Percentiles rank a stretch among this genome's conserved stretches.
phyloP scores from a whole-genome alignment of 2,113 vertebrate genomes.

The Pithys albifrons region DNA sequence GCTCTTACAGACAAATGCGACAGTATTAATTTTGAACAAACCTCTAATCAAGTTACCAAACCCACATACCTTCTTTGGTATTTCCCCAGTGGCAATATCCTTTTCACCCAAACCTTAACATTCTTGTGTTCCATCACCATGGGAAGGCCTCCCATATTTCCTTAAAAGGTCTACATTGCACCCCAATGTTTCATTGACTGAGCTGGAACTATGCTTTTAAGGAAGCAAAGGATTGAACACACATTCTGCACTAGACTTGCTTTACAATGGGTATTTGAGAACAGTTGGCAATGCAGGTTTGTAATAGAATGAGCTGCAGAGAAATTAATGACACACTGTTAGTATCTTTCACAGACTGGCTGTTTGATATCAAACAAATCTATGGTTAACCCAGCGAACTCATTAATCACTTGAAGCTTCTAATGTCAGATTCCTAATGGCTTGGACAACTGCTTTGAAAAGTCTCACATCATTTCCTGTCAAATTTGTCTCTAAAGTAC shows the following conservation, averaged over 20 bases:
- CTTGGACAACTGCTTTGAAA: not conserved
- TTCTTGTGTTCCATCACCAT: not conserved
- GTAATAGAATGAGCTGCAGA: not conserved
- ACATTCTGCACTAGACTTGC: not conserved
- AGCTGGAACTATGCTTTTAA: not conserved
- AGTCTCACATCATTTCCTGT: not conserved
- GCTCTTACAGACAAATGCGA: not conserved
- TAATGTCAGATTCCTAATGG: not conserved
- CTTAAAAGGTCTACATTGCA: not conserved
- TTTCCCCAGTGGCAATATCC: not conserved
- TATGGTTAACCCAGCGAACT: not conserved
- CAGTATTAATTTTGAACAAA: not conserved
- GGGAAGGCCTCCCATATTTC: not conserved
- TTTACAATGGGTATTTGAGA: not conserved
- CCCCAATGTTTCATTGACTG: not conserved
- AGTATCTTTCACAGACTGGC: not conserved
- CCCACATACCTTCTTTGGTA: accelerated
- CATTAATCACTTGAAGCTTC: not conserved
- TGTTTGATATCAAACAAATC: not conserved
- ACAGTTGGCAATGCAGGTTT: not conserved
- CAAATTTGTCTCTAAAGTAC: not conserved
- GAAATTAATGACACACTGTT: not conserved
- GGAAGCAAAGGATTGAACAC: not conserved
- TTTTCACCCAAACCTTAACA: not conserved
- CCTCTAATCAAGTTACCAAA: not conserved